A percentile compares a stretch with the other conserved stretches of the same genome.
Conservation (phyloP, 2,113 vertebrate genomes). For the Gymnorhina tibicen region DNA sequence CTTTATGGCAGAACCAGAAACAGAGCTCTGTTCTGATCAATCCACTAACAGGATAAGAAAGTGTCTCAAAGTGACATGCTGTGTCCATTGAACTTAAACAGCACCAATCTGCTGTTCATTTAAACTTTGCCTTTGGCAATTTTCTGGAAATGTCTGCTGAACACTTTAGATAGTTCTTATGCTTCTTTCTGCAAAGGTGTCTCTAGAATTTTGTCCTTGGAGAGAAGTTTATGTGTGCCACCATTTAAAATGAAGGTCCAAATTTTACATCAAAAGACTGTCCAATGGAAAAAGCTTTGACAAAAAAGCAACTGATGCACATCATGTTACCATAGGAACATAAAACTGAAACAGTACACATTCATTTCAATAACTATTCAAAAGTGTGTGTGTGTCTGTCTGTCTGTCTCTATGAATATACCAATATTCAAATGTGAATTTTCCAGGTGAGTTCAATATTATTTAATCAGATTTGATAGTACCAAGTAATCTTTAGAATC, state of each 20-base stretch:
- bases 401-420: not conserved
- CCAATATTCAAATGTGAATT: not conserved
- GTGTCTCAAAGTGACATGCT: conserved; percentile 15
- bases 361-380: not conserved
- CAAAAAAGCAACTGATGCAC: not conserved
- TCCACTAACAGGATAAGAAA: conserved; percentile 11
- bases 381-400: accelerated
- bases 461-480: not conserved
- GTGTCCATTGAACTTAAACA: conserved; percentile 37
- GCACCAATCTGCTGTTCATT: conserved; percentile 8
- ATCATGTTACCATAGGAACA: not conserved
- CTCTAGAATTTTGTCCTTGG: not conserved
- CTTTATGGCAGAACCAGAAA: not conserved
- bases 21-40: conserved; percentile 10
- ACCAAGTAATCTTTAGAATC: not conserved
- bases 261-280: not conserved
- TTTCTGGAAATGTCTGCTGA: not conserved
- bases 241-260: not conserved
- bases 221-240: not conserved
- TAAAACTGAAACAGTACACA: not conserved
- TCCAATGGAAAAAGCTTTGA: not conserved
- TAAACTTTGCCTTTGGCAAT: conserved; percentile 36
- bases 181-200: not conserved
- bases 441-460: not conserved
- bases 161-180: not conserved